A percentile compares a stretch with the other conserved stretches of the same genome.
These are phyloP conservation scores for Pseudotriccus pelzelni DNA, from an alignment of 2,797 vertebrate genomes.

Conservation along the genomic window DNA sequence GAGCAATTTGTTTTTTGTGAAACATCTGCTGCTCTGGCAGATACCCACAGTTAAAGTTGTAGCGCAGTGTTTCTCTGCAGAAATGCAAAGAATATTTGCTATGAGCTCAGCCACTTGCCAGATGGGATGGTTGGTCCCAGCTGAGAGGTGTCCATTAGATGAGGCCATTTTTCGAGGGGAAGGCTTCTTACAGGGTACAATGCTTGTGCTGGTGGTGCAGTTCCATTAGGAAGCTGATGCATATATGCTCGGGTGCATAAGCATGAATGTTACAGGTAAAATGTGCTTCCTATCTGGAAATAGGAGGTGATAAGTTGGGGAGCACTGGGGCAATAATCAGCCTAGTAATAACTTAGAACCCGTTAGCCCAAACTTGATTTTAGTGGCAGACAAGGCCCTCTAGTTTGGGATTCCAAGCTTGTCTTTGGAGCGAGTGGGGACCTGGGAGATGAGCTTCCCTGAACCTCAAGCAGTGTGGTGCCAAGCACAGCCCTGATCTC, in stretches of 20 bases:
- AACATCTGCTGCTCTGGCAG: conserved; percentile 50
- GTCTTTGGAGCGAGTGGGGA: neutral
- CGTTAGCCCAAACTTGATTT: neutral
- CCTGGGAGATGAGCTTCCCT: neutral
- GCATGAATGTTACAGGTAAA: neutral
- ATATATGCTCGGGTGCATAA: fast-evolving
- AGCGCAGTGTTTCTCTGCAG: neutral
- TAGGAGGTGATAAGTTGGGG: neutral
- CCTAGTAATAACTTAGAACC: neutral
- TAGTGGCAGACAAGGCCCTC: no score
- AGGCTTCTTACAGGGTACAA: neutral
- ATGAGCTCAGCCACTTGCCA: neutral
- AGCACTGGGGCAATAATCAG: neutral
- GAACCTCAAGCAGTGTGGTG: neutral
- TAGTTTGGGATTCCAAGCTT: neutral
- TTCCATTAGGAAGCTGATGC: neutral
- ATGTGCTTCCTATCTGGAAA: neutral
- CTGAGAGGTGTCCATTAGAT: neutral
- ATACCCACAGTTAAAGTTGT: neutral
- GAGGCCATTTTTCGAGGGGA: neutral
- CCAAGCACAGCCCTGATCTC: neutral
- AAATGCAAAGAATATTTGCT: neutral
- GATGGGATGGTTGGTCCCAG: neutral
- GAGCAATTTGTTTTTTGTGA: conserved; percentile 17
- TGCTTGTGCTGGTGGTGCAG: neutral